Base-by-base conservation (phyloP, 2,888 invertebrate genomes). In the Endomychus coccineus region DNA sequence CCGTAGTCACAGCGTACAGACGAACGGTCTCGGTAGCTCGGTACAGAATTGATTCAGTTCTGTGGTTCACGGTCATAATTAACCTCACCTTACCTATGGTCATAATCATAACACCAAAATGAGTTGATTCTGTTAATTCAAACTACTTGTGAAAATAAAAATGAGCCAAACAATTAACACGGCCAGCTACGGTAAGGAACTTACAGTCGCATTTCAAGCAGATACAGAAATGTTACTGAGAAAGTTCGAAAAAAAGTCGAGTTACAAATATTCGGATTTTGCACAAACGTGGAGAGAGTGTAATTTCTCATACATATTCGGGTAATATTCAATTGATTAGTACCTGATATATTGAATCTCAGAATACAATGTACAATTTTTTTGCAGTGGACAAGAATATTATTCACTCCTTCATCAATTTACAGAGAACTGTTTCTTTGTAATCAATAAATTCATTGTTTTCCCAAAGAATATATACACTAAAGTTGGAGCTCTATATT, bases 401-500 rank as follows among this genome's bases (percentile, higher is more conserved):
- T 44, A 45, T 23, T 41, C 46, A 9, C 34, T 50, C 15, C 21
- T 54, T 11, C 43, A 43, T 34, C 43, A 45, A n/a, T 51, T 56
- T 22, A 45, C 46, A 12, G 55, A 58, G 33, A 50, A 49, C 25
- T 52, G 49, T 31, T 59, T 59, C 35, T 46, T 49, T 12, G 44
- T 45, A 9, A 39, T 49, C 3, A 56, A 56, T 33, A 56, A 58
- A 39, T 58, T 48, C 33, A 34, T 61, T 4, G 33, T 55, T 10
- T 51, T 42, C 40, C 48, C 50, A 2, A 40, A 37, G 11, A 53
- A 43, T 28, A 25, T 52, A 22, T 48, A 51, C 31, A 48, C 51
- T 4, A 52, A 54, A 54, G 43, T 56, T 14, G 60, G 59, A 4
- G 59, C 58, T 1, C 40, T 63, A 24, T 62, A 59, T 46, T 35